Conservation (phyloP, 2,888 invertebrate species). For the Ganaspis brasiliensis region DNA sequence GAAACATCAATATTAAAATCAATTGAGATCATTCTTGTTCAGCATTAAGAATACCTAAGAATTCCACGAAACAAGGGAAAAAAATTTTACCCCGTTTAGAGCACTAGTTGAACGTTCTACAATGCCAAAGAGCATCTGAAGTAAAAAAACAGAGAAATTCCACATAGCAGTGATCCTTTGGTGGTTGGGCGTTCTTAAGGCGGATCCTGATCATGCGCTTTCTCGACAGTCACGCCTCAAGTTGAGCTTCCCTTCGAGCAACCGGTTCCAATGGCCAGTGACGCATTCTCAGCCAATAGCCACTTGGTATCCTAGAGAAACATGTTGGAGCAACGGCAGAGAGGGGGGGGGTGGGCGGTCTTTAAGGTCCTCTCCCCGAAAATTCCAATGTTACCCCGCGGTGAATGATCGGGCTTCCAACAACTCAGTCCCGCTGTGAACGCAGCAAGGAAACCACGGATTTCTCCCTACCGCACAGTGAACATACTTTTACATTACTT, state of each 20-base stretch:
- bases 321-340: slow-evolving; percentile 48
- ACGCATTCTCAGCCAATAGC: slow-evolving; percentile 74
- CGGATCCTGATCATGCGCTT: slow-evolving; percentile 67
- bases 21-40: no score
- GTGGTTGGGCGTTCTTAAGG: slow-evolving; percentile 52
- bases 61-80: no score
- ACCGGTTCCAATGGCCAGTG: slow-evolving; percentile 71
- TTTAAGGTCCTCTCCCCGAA: slow-evolving; percentile 58
- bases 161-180: background rate
- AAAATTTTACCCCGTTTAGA: background rate
- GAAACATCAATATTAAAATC: no score
- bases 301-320: slow-evolving; percentile 71
- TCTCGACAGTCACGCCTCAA: slow-evolving; percentile 68
- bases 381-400: slow-evolving; percentile 76
- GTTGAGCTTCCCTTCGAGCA: slow-evolving; percentile 75
- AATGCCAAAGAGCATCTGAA: slow-evolving; percentile 9
- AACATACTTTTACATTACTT: background rate
- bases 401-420: slow-evolving; percentile 69
- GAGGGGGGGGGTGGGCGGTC: slow-evolving; percentile 50
- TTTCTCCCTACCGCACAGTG: slow-evolving; percentile 53
- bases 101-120: background rate
- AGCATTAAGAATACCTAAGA: no score
- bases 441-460: slow-evolving; percentile 77
- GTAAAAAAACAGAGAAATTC: slow-evolving; percentile 2
- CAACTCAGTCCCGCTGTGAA: slow-evolving; percentile 80